Evolutionary conservation across 2,797 vertebrate genomes (phyloP).

Genomic region (Tangara arthus): DNA sequence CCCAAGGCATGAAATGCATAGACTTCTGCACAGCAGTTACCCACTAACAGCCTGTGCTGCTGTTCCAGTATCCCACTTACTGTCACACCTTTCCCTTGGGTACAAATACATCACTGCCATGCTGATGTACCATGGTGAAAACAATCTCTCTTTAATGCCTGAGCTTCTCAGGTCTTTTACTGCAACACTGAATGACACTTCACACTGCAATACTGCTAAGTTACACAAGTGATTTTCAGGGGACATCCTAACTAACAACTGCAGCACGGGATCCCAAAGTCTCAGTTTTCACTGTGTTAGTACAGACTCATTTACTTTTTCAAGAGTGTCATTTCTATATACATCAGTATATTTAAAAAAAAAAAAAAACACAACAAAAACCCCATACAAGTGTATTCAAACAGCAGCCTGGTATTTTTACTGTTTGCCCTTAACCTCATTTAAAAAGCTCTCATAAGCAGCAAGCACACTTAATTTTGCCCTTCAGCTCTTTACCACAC

Average conservation of each 20-base stretch:
- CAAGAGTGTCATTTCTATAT: neutral
- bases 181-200: neutral
- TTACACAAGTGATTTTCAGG: neutral
- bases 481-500: neutral
- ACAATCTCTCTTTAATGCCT: neutral
- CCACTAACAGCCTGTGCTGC: neutral
- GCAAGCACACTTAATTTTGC: neutral
- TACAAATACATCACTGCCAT: rapidly evolving
- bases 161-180: neutral
- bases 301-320: neutral
- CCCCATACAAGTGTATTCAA: neutral
- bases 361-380: neutral
- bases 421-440: neutral
- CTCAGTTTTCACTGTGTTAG: neutral
- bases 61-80: no score
- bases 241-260: neutral
- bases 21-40: neutral
- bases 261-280: neutral
- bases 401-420: neutral
- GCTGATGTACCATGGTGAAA: neutral
- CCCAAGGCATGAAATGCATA: neutral
- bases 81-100: neutral
- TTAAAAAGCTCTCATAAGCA: neutral
- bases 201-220: rapidly evolving
- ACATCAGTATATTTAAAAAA: neutral